These are phyloP conservation scores for Cephus pulcher DNA, from an alignment of 2,888 invertebrate species.

Conservation along the genomic window DNA sequence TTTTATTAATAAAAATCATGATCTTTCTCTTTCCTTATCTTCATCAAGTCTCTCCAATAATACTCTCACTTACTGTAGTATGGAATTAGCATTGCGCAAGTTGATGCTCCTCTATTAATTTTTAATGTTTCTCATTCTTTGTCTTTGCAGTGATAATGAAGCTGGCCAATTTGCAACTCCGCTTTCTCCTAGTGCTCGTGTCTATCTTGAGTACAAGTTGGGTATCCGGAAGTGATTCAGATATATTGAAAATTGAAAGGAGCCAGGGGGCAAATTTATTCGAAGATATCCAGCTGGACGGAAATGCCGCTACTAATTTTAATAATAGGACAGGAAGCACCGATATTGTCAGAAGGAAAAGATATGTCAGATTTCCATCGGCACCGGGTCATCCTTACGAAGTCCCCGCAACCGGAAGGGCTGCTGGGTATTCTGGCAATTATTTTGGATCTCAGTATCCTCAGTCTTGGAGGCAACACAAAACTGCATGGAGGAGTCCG, in stretches of 20 bases:
- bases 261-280: background rate
- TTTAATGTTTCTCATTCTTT: background rate
- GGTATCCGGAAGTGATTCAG: background rate
- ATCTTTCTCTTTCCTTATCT: background rate
- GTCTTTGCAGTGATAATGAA: conserved; percentile 28
- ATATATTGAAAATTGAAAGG: conserved; percentile 8
- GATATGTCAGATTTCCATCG: conserved; percentile 56
- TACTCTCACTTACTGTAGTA: background rate
- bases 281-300: background rate
- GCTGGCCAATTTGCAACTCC: background rate
- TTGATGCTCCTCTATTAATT: background rate
- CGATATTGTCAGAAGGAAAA: conserved; percentile 35
- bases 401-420: background rate
- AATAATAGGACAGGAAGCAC: background rate
- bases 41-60: background rate
- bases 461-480: conserved; percentile 58
- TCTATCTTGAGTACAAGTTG: background rate
- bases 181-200: background rate
- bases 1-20: background rate
- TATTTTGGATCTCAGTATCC: conserved; percentile 17
- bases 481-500: conserved; percentile 55
- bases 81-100: background rate
- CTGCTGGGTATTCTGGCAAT: background rate
- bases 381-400: conserved; percentile 31
- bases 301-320: background rate